Evolutionary conservation across 2,797 vertebrate species (phyloP).

Genomic region (Pitangus sulphuratus): DNA sequence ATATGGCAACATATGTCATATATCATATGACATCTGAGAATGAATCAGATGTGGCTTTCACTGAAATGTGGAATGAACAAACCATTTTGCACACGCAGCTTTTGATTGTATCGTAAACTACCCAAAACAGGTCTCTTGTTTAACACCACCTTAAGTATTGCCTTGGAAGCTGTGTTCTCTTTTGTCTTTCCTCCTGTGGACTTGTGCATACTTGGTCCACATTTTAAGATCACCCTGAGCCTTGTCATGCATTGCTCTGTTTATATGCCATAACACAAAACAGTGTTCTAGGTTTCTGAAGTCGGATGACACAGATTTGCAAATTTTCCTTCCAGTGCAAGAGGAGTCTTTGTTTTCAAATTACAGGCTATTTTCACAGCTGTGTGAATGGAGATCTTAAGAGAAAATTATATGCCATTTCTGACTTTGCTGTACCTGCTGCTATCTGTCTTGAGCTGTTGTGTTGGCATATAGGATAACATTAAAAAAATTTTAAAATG

Average conservation of each 20-base stretch:
- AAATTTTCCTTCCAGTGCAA: slow-evolving; percentile 3
- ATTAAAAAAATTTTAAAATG: neutral
- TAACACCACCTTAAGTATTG: neutral
- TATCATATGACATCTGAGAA: neutral
- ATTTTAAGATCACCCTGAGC: neutral
- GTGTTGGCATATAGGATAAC: neutral
- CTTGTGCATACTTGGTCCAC: neutral
- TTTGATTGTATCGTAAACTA: neutral
- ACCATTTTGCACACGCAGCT: neutral
- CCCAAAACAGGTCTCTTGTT: neutral
- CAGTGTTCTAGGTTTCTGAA: neutral
- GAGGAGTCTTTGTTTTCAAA: neutral
- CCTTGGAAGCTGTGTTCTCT: neutral
- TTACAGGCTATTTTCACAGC: neutral
- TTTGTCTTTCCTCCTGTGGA: neutral
- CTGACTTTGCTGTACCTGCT: neutral
- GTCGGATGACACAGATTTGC: neutral
- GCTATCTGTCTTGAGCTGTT: neutral
- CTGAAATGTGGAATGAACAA: neutral
- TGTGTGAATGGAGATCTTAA: neutral
- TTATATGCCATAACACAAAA: neutral
- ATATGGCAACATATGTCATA: neutral
- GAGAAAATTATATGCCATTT: neutral
- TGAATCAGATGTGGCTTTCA: rapidly evolving
- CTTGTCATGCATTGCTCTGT: neutral